Conservation (phyloP, 2,888 invertebrate species). For the Drosophila kanekoi region DNA sequence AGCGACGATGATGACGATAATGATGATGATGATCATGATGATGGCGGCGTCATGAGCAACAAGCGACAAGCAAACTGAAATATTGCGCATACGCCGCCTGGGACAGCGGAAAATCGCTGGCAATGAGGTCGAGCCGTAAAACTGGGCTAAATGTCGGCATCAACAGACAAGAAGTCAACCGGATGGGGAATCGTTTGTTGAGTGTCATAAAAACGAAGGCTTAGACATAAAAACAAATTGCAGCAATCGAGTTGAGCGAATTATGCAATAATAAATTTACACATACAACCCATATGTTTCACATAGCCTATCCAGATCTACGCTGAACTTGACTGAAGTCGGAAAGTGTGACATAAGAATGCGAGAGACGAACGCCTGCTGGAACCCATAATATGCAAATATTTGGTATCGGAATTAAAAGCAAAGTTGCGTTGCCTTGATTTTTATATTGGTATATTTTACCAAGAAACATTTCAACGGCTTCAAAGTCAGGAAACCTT, state of each 20-base stretch:
- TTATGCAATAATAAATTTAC: constrained; percentile 49
- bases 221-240: constrained; percentile 66
- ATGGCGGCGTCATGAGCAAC: constrained; percentile 43
- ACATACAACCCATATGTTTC: constrained; percentile 22
- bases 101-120: constrained; percentile 50
- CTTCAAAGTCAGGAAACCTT: too few relatives aligned
- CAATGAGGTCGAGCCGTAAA: constrained; percentile 73
- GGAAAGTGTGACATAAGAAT: neutral
- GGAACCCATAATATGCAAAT: neutral
- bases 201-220: constrained; percentile 72
- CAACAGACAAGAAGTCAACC: constrained; percentile 43
- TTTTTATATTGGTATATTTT: too few relatives aligned
- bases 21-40: constrained; percentile 27
- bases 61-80: constrained; percentile 48
- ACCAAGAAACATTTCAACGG: too few relatives aligned
- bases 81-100: constrained; percentile 68
- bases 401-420: too few relatives aligned
- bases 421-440: too few relatives aligned
- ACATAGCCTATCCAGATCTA: too few relatives aligned
- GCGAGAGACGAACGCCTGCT: neutral
- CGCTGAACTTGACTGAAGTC: constrained; percentile 2
- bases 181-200: constrained; percentile 25
- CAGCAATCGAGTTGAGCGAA: constrained; percentile 49
- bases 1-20: constrained; percentile 36
- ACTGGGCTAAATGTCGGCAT: constrained; percentile 71